Evolutionary conservation across 2,888 invertebrate genomes (phyloP).

Genomic region (Parnassius smintheus): DNA sequence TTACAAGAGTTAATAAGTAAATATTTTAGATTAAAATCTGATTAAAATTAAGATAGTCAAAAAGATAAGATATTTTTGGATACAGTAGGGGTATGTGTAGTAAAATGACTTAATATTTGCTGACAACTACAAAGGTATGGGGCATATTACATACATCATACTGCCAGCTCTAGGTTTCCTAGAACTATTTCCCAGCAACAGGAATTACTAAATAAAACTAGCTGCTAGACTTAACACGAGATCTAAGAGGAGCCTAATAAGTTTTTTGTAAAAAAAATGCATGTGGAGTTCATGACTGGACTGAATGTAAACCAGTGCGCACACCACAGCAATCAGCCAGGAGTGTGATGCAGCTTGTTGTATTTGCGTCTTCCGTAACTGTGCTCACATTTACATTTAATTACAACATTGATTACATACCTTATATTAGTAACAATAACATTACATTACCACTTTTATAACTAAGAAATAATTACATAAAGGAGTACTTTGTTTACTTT

Average conservation of each 20-base stretch:
- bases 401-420: conserved; percentile 50
- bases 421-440: conserved; percentile 48
- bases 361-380: conserved; percentile 74
- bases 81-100: not conserved
- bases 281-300: conserved; percentile 48
- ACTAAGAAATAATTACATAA: conserved; percentile 33
- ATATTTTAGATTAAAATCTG: not conserved
- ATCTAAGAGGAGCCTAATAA: not conserved
- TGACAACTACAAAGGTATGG: not conserved
- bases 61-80: not conserved
- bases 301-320: conserved; percentile 77
- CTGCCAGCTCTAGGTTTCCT: not conserved
- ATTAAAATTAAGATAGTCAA: not conserved
- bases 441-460: conserved; percentile 39
- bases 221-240: not conserved
- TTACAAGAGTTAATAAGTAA: conserved; percentile 7
- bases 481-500: conserved; percentile 13
- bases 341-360: conserved; percentile 72
- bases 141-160: not conserved
- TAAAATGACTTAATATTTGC: not conserved
- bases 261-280: not conserved
- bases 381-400: conserved; percentile 55
- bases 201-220: conserved; percentile 1
- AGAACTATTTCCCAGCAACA: not conserved
- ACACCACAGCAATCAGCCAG: conserved; percentile 57